Base-by-base conservation (phyloP, 2,888 invertebrate species). In the Cryptops parisi region DNA sequence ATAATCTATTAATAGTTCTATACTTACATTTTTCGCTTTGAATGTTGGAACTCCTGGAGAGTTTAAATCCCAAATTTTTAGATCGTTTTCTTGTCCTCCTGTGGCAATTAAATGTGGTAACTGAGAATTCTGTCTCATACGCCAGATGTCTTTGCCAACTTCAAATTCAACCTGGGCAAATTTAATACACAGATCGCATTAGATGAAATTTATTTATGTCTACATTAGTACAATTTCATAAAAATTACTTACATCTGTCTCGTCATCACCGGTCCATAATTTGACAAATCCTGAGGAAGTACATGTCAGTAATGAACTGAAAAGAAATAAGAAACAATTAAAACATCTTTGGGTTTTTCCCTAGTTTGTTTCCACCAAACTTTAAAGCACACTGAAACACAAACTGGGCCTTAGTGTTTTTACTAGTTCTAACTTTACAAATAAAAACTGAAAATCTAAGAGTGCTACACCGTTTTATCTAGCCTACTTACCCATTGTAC, bases 61-160 rank as follows among this genome's bases (percentile, higher is more conserved):
- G n/a, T 47, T n/a, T 22, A 47, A 47, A 26, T 47, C 47, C 47
- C 47, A 47, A n/a, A 47, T 15, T 26, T 47, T 47, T 25, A 47
- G 22, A 47, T 24, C 26, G 12, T 47, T 47, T 47, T 47, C 47
- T 21, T 26, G 25, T 3, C 47, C 47, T 26, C 47, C 47, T 1
- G 47, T 47, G 17, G 47, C 47, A 26, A 47, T 25, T 6, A 47
- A 6, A 26, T 47, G 17, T 47, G 47, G 25, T 3, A 25, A 12
- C 17, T 25, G 17, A 17, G 27, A 17, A 12, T 26, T 47, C n/a
- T 47, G 24, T 17, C 47, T 2, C 47, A 47, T 47, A n/a, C 25
- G 17, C n/a, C 27, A 24, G 17, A 26, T 22, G 23, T 47, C 21
- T n/a, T 47, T 27, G n/a, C 47, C 47, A 26, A 27, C 47, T 25